These are phyloP conservation scores for Tragulus kanchil DNA, from an alignment of 2,113 vertebrate species.

Conservation along the genomic window DNA sequence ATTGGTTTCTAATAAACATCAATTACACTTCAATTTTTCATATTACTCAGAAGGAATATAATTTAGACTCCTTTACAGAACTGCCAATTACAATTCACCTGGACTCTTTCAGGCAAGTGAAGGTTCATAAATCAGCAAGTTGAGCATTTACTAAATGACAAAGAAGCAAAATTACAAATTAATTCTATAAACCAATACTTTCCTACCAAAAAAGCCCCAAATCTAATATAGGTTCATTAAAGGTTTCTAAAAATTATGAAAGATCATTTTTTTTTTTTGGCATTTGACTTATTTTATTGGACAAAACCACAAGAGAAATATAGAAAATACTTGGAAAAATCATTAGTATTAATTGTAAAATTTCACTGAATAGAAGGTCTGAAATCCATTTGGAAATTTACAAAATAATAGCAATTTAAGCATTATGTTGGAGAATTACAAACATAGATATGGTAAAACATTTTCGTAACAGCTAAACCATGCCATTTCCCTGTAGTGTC, in stretches of 20 bases:
- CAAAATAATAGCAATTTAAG: neutral
- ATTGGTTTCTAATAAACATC: constrained; percentile 48
- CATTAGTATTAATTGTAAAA: neutral
- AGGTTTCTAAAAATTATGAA: neutral
- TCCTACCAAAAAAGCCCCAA: neutral
- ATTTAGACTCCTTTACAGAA: constrained; percentile 50
- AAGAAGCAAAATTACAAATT: constrained; percentile 48
- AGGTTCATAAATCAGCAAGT: constrained; percentile 70
- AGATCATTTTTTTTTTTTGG: neutral
- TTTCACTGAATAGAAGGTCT: neutral
- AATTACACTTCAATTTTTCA: constrained; percentile 71
- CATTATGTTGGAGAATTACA: neutral
- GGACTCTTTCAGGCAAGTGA: constrained; percentile 36
- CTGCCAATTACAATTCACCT: constrained; percentile 59
- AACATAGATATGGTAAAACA: neutral
- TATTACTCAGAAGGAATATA: constrained; percentile 75
- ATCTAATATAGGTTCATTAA: neutral
- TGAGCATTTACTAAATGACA: constrained; percentile 34
- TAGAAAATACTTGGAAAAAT: neutral
- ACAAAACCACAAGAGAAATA: neutral
- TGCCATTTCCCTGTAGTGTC: neutral
- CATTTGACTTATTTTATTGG: neutral
- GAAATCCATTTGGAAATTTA: neutral
- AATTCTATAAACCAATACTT: constrained; percentile 23
- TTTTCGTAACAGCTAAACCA: neutral